phyloP scores from a whole-genome alignment of 2,888 invertebrate genomes.

The Cerceris ruficornis region DNA sequence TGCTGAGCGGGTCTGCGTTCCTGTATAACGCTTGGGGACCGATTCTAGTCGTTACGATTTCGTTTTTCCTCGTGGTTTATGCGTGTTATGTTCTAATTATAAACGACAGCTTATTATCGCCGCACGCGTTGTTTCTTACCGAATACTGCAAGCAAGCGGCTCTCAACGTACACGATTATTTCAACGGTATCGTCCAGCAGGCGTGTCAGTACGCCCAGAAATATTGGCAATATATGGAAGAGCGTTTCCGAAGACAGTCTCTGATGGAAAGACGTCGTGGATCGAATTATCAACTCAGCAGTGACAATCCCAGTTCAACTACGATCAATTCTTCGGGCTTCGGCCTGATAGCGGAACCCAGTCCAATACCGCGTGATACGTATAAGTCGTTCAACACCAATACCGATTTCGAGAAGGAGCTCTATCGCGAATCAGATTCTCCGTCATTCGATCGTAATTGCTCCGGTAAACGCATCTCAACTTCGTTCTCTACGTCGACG shows the following conservation, averaged over 20 bases:
- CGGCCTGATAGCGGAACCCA: conserved; percentile 59
- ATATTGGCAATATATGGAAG: conserved; percentile 22
- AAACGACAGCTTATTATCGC: conserved; percentile 75
- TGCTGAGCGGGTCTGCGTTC: conserved; percentile 73
- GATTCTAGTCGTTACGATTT: conserved; percentile 69
- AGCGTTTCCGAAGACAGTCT: conserved; percentile 49
- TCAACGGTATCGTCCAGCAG: conserved; percentile 3
- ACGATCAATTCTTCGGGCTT: conserved; percentile 51
- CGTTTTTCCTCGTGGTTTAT: conserved; percentile 72
- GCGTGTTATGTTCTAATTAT: conserved; percentile 74
- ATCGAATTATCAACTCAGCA: conserved; percentile 71
- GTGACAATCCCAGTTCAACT: conserved; percentile 55
- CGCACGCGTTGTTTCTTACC: conserved; percentile 67
- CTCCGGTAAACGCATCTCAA: conserved; percentile 65
- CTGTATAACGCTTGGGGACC: conserved; percentile 76
- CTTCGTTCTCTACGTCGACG: conserved; percentile 73
- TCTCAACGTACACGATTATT: conserved; percentile 44
- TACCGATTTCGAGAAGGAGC: conserved; percentile 28
- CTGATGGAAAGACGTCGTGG: conserved; percentile 64
- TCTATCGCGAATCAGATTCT: conserved; percentile 26
- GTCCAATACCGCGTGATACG: conserved; percentile 63
- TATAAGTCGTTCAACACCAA: conserved; percentile 7
- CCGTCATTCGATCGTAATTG: conserved; percentile 27
- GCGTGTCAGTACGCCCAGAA: conserved; percentile 18
- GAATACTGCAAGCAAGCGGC: conserved; percentile 57